Evolutionary conservation across 1,140 invertebrate genomes (phyloP).

Genomic region (Coenobita brevimanus): DNA sequence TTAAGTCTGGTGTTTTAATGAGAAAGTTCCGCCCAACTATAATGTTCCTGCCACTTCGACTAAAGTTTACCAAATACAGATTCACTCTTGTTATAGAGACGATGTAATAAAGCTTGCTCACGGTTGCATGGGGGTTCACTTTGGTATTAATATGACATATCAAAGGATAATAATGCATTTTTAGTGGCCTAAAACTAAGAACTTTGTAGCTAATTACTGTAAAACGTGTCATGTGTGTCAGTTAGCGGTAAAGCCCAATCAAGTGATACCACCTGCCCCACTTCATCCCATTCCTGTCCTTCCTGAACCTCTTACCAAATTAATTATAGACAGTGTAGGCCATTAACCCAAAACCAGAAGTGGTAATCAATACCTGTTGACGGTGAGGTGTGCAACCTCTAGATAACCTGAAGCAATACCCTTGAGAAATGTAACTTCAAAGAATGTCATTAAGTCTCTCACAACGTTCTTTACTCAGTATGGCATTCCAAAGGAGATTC

Average conservation of each 20-base stretch:
- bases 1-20: no score
- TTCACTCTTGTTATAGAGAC: no score
- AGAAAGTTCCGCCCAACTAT: no score
- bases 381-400: background rate
- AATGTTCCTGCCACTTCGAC: no score
- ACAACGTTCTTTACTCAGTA: conserved; percentile 33
- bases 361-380: conserved; percentile 8
- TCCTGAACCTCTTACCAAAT: conserved; percentile 14
- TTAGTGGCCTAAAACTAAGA: background rate
- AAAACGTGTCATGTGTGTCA: conserved; percentile 15
- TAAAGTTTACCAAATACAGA: no score
- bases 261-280: background rate
- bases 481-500: background rate
- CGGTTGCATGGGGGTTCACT: no score
- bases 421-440: background rate
- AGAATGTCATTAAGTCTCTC: conserved; percentile 23
- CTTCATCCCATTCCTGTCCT: conserved; percentile 10
- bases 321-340: conserved; percentile 31
- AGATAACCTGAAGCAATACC: conserved; percentile 19
- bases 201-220: background rate
- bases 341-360: background rate
- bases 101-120: no score
- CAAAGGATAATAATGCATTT: background rate
- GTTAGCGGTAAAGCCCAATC: background rate
- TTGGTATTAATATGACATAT: conserved; percentile 25